Evolutionary conservation across 2,888 invertebrate species (phyloP).

Genomic region (Troides oblongomaculatus): DNA sequence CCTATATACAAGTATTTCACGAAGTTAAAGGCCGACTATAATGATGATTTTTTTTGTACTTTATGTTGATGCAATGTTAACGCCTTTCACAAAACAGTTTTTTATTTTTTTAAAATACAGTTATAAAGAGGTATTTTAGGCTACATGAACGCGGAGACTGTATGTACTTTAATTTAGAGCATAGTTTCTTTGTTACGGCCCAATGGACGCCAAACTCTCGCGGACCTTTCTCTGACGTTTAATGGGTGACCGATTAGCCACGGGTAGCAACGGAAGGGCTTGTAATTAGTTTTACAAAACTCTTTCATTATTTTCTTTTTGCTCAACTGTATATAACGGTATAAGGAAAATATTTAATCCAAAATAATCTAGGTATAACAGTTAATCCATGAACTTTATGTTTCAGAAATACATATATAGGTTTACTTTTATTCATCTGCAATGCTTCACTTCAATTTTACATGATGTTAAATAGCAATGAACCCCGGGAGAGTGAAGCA

Average conservation of each 20-base stretch:
- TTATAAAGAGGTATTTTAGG: background rate
- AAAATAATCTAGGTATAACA: too few relatives aligned
- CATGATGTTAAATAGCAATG: too few relatives aligned
- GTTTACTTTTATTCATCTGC: too few relatives aligned
- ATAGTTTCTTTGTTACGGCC: slow-evolving; percentile 26
- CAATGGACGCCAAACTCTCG: slow-evolving; percentile 17
- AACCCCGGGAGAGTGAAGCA: too few relatives aligned
- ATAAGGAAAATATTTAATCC: background rate
- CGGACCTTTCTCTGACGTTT: slow-evolving; percentile 27
- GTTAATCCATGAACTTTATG: too few relatives aligned
- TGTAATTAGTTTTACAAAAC: slow-evolving; percentile 29
- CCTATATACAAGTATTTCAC: background rate
- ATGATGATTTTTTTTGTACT: too few relatives aligned
- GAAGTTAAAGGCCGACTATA: background rate
- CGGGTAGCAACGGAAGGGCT: slow-evolving; percentile 24
- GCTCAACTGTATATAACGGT: slow-evolving; percentile 12
- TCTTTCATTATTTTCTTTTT: slow-evolving; percentile 14
- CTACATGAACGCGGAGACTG: background rate
- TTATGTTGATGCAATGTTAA: too few relatives aligned
- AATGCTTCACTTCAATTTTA: too few relatives aligned
- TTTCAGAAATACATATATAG: too few relatives aligned
- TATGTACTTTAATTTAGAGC: slow-evolving; percentile 14
- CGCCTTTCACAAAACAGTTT: background rate
- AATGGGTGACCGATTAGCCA: slow-evolving; percentile 28
- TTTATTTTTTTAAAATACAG: background rate